Evolutionary conservation across 2,113 vertebrate species (phyloP), one percentile per base, ranked within the genome.

Genomic region (Menidia beryllina): DNA sequence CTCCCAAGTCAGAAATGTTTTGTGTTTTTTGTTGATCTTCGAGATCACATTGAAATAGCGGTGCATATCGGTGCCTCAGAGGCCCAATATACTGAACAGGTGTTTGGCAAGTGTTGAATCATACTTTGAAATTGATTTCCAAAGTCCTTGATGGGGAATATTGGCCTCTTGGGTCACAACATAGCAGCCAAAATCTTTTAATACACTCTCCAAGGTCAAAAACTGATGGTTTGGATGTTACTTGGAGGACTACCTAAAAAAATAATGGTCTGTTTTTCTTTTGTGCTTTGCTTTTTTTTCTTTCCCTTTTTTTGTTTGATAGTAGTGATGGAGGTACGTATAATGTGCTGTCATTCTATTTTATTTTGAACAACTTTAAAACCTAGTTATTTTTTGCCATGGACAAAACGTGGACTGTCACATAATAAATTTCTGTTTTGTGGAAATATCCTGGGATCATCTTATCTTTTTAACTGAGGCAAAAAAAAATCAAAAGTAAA

Each of bases 1-100:
- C 36, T 84, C 81, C 81, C 81, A 14, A 56, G 83, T 75, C 53
- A 55, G 9, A 76, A 30, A 41, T 74, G 34, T 74, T 82, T n/a
- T n/a, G n/a, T 85, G 55, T 81, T 83, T 80, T 75, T 38, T 70
- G 50, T 34, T 45, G 20, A 23, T 62, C 43, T 24, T 52, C 43
- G 65, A 60, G 45, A 60, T 59, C 14, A 36, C 45, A 58, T 38
- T 49, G 38, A 79, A 79, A 87, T 75, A 61, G 43, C 63, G 65
- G 2, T 39, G 34, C 14, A 79, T 69, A 72, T 72, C 71, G 75
- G 69, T 82, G 58, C 47, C 72, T 86, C 69, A 50, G 17, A 81
- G 57, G 83, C 27, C 77, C 45, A 52, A 14, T 61, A 51, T 56
- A 59, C 51, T 30, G 23, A 50, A 59, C 63, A 69, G 62, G 68